phyloP scores from a whole-genome alignment of 1,140 invertebrate genomes.

The Nephila pilipes region DNA sequence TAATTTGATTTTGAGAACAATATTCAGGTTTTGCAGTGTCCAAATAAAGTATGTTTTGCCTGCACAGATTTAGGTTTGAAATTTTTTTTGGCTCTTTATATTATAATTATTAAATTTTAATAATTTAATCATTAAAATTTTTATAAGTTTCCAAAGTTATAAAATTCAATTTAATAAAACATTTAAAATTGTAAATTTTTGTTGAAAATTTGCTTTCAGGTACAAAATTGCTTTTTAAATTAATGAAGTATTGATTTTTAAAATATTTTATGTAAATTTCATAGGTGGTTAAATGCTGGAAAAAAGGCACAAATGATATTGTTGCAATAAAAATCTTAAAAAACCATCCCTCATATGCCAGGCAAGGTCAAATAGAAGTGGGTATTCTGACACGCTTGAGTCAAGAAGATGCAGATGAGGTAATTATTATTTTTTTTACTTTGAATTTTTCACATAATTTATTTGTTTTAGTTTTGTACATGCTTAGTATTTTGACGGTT shows the following conservation, averaged over 20 bases:
- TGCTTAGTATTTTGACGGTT: no score
- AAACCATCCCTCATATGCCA: conserved; percentile 99
- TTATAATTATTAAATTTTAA: no score
- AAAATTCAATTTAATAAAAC: no score
- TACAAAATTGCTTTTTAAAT: background rate
- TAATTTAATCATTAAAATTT: no score
- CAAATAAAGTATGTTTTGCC: no score
- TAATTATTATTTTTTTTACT: background rate
- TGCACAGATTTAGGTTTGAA: no score
- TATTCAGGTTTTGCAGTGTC: no score
- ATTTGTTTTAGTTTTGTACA: no score
- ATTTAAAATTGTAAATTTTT: background rate
- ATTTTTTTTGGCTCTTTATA: no score
- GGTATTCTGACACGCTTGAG: conserved; percentile 97
- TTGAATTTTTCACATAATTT: no score
- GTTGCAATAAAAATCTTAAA: conserved; percentile 99
- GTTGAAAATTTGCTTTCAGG: background rate
- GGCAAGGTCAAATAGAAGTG: conserved; percentile 99
- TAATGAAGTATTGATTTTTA: background rate
- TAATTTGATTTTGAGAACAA: no score
- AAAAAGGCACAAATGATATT: conserved; percentile 99
- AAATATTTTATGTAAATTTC: conserved; percentile 23
- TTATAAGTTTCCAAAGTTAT: no score
- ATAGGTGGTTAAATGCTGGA: conserved; percentile 99
- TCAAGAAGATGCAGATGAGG: conserved; percentile 97